Conservation (phyloP, 2,113 vertebrate genomes). For the Pogonocichla stellata region DNA sequence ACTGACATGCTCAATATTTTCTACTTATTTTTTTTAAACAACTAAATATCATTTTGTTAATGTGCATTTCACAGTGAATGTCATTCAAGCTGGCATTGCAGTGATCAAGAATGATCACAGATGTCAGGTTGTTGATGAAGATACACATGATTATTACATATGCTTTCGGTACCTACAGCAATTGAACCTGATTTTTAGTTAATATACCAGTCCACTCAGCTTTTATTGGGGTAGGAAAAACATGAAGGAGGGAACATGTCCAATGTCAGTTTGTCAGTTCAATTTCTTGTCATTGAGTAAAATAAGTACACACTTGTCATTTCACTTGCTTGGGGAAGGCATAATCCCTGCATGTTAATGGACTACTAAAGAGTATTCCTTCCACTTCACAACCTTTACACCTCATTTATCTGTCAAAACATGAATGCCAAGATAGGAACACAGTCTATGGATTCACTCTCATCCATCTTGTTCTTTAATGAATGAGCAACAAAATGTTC, state of each 20-base stretch:
- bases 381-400: not conserved
- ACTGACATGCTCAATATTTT: not conserved
- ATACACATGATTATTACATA: not conserved
- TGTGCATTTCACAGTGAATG: not conserved
- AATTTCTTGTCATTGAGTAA: not conserved
- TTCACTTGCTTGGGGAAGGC: constrained; percentile 8
- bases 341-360: constrained; percentile 21
- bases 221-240: not conserved
- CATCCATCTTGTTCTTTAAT: not conserved
- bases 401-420: constrained; percentile 1
- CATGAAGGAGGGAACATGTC: not conserved
- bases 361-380: not conserved
- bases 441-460: not conserved
- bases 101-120: not conserved
- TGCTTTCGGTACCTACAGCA: not conserved
- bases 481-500: not conserved
- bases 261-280: not conserved
- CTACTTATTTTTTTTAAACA: not conserved
- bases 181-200: constrained; percentile 3
- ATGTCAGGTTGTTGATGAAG: not conserved
- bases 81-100: not conserved
- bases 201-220: not conserved
- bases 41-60: not conserved
- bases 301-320: constrained; percentile 5
- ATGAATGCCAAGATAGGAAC: not conserved